phyloP scores from a whole-genome alignment of 2,113 vertebrate genomes.

The Elephantulus edwardii region DNA sequence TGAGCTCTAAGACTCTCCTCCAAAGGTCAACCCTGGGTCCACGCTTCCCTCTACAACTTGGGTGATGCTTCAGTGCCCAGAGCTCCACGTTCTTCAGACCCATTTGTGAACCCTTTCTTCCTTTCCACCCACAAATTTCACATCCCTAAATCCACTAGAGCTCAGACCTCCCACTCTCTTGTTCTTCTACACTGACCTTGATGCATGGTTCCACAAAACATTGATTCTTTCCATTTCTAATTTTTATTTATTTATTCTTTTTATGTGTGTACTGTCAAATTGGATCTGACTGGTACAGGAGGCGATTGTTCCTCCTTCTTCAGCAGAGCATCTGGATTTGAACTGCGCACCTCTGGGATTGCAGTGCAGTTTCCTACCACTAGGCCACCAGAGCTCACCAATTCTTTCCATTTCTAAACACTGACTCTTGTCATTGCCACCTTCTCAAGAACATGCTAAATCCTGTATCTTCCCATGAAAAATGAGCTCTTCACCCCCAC shows the following conservation, averaged over 20 bases:
- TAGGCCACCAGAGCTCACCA: no score
- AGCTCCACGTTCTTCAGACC: background rate
- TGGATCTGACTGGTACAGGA: no score
- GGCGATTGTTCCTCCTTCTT: no score
- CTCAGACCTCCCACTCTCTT: background rate
- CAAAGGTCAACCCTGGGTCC: background rate
- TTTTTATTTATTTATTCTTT: no score
- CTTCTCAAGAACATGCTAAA: background rate
- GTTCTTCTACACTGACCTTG: background rate
- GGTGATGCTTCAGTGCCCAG: fast-evolving
- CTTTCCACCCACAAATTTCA: background rate
- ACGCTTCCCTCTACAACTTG: background rate
- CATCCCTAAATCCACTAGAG: background rate
- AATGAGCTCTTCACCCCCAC: background rate
- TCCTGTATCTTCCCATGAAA: background rate
- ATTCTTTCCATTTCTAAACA: background rate
- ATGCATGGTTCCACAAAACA: background rate
- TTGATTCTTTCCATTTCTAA: background rate
- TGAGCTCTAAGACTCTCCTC: background rate
- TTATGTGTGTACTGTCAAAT: no score
- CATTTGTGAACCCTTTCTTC: background rate
- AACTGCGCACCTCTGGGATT: no score
- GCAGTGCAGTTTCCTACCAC: no score
- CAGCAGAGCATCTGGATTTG: no score
- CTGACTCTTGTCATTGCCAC: background rate